phyloP scores from a whole-genome alignment of 1,140 invertebrate species.

The Lasioglossum albipes region DNA sequence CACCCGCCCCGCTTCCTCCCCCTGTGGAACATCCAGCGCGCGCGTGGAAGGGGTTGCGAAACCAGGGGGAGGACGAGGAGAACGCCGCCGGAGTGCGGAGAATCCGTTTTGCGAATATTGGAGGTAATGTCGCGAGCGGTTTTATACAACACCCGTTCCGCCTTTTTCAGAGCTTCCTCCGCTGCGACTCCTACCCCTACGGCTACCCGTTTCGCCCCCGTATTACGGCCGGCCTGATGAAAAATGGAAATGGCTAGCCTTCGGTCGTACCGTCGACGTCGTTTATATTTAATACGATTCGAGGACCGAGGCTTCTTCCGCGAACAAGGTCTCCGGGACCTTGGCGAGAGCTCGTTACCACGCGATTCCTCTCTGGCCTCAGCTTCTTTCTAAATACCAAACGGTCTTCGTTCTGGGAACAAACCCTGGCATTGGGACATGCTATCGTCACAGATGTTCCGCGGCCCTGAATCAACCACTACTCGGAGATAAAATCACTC shows the following conservation, averaged over 20 bases:
- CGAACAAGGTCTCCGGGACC: neutral
- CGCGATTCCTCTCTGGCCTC: too few relatives aligned
- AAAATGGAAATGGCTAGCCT: conserved; percentile 77
- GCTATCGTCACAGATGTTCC: too few relatives aligned
- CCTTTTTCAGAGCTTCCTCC: conserved; percentile 49
- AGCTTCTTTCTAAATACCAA: too few relatives aligned
- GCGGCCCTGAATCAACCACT: too few relatives aligned
- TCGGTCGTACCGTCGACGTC: conserved; percentile 51
- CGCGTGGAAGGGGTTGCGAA: conserved; percentile 35
- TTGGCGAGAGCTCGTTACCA: too few relatives aligned
- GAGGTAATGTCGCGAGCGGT: conserved; percentile 79
- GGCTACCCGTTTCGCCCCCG: conserved; percentile 45
- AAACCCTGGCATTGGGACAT: too few relatives aligned
- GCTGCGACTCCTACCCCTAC: conserved; percentile 32
- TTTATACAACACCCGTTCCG: conserved; percentile 76
- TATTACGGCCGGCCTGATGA: conserved; percentile 70
- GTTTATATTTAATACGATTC: conserved; percentile 55
- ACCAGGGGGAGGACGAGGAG: neutral
- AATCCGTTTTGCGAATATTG: conserved; percentile 81
- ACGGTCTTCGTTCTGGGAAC: too few relatives aligned
- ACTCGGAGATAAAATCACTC: too few relatives aligned
- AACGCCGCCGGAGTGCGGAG: conserved; percentile 74
- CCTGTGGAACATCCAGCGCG: neutral
- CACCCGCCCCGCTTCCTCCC: too few relatives aligned
- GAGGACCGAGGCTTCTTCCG: conserved; percentile 27